Evolutionary conservation across 2,113 vertebrate species (phyloP).

Genomic region (Lagopus muta): DNA sequence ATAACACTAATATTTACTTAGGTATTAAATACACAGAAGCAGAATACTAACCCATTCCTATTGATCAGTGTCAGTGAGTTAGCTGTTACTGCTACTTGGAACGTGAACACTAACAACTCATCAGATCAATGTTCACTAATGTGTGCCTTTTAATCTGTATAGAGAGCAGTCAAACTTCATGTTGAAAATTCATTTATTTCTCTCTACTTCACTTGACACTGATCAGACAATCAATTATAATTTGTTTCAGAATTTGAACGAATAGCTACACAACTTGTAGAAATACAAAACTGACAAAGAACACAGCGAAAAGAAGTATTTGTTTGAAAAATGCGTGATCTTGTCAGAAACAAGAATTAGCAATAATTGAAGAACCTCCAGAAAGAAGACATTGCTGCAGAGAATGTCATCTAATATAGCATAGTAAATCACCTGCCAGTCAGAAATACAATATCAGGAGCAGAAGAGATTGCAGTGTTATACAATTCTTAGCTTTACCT

Average conservation of each 20-base stretch:
- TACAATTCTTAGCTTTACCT: not conserved
- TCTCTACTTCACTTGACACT: not conserved
- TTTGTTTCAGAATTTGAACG: conserved; percentile 18
- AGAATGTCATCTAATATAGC: conserved; percentile 15
- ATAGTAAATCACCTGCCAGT: conserved; percentile 50
- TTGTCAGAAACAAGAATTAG: conserved; percentile 49
- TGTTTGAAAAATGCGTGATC: conserved; percentile 28
- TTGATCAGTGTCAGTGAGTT: not conserved
- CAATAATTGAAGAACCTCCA: conserved; percentile 54
- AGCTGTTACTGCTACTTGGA: not conserved
- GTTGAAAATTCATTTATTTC: conserved; percentile 33
- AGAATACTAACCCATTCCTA: not conserved
- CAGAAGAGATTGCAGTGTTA: not conserved
- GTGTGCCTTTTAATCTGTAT: not conserved
- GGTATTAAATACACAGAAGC: conserved; percentile 21
- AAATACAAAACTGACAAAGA: conserved; percentile 8
- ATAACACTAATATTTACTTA: not conserved
- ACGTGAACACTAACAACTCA: not conserved
- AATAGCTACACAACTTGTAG: not conserved
- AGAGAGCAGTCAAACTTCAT: not conserved
- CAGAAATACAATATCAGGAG: not conserved
- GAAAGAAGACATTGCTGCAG: conserved; percentile 25
- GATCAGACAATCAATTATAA: conserved; percentile 23
- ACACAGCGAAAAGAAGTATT: not conserved
- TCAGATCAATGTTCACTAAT: conserved; percentile 12